Evolutionary conservation across 2,797 vertebrate genomes (phyloP).

Genomic region (Melanotaenia boesemani): DNA sequence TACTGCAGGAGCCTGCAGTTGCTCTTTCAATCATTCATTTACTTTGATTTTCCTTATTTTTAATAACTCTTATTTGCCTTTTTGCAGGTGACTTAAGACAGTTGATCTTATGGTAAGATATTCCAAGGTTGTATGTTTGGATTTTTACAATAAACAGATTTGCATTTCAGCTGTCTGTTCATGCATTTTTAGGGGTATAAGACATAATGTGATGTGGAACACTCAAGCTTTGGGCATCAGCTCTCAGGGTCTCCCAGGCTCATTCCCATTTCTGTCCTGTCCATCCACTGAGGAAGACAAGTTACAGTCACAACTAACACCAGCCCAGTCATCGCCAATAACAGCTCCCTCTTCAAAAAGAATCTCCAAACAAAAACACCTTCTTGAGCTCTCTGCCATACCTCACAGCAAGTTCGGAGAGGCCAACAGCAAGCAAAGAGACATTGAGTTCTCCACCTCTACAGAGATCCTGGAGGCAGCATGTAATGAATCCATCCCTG

Average conservation of each 20-base stretch:
- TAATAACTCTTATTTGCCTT: conserved; percentile 55
- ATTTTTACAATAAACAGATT: not conserved
- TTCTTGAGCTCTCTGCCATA: not conserved
- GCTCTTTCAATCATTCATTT: conserved; percentile 63
- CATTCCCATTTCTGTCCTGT: conserved; percentile 86
- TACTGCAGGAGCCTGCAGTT: conserved; percentile 42
- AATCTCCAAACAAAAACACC: conserved; percentile 28
- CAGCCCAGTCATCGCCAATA: conserved; percentile 33
- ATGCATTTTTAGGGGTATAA: conserved; percentile 84
- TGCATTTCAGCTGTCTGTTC: conserved; percentile 15
- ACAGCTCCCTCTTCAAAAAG: conserved; percentile 20
- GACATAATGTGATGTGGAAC: conserved; percentile 91
- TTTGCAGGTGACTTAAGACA: conserved; percentile 88
- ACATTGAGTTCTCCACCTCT: conserved; percentile 62
- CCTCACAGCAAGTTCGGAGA: conserved; percentile 35
- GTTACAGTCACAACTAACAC: conserved; percentile 25
- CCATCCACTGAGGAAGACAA: conserved; percentile 52
- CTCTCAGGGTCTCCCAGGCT: conserved; percentile 82
- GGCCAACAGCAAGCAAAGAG: conserved; percentile 39
- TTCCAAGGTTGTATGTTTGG: conserved; percentile 3
- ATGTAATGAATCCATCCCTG: conserved; percentile 86
- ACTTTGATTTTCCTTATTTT: conserved; percentile 70
- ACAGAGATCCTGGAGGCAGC: conserved; percentile 87
- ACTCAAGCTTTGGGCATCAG: conserved; percentile 85
- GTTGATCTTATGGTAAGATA: conserved; percentile 88